Conservation (phyloP, 2,888 invertebrate species). For the Ctenicera cuprea region DNA sequence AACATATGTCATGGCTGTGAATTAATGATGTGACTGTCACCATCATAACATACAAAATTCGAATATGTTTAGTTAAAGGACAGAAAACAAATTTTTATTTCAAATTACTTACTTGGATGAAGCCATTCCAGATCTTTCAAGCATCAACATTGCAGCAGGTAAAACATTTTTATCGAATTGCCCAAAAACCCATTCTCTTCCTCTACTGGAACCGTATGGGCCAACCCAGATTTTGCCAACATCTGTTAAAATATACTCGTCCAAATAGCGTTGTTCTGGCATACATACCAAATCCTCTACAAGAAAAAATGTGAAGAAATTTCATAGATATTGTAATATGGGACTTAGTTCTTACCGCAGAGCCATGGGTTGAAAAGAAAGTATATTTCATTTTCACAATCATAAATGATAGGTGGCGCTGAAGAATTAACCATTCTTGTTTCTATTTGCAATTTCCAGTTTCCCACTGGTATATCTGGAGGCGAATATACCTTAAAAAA, state of each 20-base stretch:
- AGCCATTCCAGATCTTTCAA: constrained; percentile 79
- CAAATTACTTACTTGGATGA: constrained; percentile 16
- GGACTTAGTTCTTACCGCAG: constrained; percentile 78
- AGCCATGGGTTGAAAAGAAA: constrained; percentile 91
- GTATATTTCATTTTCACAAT: constrained; percentile 82
- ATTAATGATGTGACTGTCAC: no score
- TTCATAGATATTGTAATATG: no score
- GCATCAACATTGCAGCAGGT: constrained; percentile 81
- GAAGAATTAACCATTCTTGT: constrained; percentile 73
- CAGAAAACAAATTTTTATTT: no score
- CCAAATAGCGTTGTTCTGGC: constrained; percentile 80
- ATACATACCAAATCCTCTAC: constrained; percentile 86
- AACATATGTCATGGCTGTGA: background rate
- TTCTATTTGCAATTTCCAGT: constrained; percentile 81
- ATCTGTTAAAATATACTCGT: constrained; percentile 87
- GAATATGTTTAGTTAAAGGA: no score
- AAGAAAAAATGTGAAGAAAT: background rate
- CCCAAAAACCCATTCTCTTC: constrained; percentile 90
- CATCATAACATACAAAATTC: no score
- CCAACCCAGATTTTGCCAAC: constrained; percentile 93
- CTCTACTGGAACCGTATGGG: constrained; percentile 81
- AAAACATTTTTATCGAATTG: constrained; percentile 85
- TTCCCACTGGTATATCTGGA: constrained; percentile 79
- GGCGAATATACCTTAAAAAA: constrained; percentile 80
- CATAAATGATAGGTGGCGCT: constrained; percentile 72